These are phyloP conservation scores for Margarornis squamiger DNA, from an alignment of 2,797 vertebrate species.

Conservation along the genomic window DNA sequence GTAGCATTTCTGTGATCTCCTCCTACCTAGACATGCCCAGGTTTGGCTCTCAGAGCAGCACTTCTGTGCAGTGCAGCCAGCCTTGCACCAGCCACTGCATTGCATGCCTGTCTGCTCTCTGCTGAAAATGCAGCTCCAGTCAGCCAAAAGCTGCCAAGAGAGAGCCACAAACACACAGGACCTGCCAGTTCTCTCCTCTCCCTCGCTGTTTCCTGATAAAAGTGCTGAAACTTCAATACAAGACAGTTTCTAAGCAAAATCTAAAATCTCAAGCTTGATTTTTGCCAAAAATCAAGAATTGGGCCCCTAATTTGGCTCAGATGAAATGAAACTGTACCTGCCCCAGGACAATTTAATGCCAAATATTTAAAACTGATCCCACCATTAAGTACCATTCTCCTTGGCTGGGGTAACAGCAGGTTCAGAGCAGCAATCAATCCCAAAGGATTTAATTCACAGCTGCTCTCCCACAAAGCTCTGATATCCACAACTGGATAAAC, in stretches of 20 bases:
- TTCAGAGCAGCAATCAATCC: neutral
- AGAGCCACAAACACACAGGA: neutral
- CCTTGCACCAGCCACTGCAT: neutral
- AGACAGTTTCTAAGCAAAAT: neutral
- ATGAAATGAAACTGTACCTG: neutral
- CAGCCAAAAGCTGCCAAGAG: neutral
- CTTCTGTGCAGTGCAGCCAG: neutral
- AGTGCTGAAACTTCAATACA: neutral
- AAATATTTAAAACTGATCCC: neutral
- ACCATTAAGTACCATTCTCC: neutral
- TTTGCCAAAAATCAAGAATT: neutral
- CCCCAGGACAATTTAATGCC: neutral
- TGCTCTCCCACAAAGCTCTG: neutral
- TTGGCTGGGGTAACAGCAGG: neutral
- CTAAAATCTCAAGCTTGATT: neutral
- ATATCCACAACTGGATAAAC: neutral
- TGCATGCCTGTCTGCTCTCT: neutral
- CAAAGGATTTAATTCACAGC: neutral
- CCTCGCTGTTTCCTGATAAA: neutral
- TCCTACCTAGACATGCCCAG: slow-evolving; percentile 1
- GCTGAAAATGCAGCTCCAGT: neutral
- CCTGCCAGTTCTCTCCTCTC: neutral
- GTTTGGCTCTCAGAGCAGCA: neutral
- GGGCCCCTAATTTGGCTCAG: neutral
- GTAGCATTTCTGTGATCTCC: neutral